Conservation (phyloP, 1,140 invertebrate genomes). For the Eurosta solidaginis region DNA sequence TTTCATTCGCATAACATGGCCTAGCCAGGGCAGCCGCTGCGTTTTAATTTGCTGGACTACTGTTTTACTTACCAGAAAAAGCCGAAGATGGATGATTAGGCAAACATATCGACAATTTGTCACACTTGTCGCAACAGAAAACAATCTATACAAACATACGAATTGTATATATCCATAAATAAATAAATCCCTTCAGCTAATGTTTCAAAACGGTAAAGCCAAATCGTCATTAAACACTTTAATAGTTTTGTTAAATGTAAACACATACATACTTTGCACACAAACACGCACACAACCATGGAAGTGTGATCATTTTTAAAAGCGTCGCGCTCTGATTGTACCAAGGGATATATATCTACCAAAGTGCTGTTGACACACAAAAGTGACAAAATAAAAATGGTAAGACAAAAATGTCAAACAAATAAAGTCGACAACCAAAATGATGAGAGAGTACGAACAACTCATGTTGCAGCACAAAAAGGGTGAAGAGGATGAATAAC, state of each 20-base stretch:
- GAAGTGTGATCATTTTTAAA: constrained; percentile 35
- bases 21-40: too few relatives aligned
- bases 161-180: neutral
- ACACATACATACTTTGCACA: too few relatives aligned
- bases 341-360: neutral
- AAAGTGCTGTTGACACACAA: neutral
- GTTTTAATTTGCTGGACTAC: too few relatives aligned
- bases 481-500: constrained; percentile 37
- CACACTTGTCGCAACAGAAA: too few relatives aligned
- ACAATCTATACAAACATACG: neutral
- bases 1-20: too few relatives aligned
- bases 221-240: neutral
- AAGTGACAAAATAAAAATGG: constrained; percentile 8
- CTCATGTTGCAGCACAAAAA: neutral
- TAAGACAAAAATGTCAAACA: neutral
- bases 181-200: neutral
- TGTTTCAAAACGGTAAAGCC: neutral
- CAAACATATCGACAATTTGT: too few relatives aligned
- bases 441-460: neutral
- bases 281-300: constrained; percentile 28
- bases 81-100: too few relatives aligned
- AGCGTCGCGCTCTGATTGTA: constrained; percentile 25
- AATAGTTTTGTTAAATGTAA: neutral
- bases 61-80: too few relatives aligned
- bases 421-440: neutral